phyloP scores from a whole-genome alignment of 2,113 vertebrate species.

The Tylochromis polylepis region DNA sequence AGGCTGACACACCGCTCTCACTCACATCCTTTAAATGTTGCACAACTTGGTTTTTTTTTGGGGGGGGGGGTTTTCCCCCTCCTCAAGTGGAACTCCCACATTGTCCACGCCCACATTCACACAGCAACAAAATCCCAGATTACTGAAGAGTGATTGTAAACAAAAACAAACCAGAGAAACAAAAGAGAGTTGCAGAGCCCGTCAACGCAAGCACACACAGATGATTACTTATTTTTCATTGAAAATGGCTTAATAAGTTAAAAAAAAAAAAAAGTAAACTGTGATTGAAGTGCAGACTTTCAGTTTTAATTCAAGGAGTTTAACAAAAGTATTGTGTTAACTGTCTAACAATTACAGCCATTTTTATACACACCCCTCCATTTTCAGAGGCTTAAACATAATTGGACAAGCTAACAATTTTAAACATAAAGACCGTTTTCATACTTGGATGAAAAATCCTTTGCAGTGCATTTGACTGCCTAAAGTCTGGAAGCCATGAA shows the following conservation, averaged over 20 bases:
- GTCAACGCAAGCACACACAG: not conserved
- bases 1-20: not conserved
- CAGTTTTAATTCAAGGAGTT: not conserved
- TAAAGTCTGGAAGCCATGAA: not conserved
- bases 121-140: not conserved
- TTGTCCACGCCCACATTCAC: not conserved
- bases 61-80: no score
- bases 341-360: not conserved
- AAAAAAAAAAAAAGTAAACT: not conserved
- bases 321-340: not conserved
- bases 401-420: not conserved
- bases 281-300: accelerated
- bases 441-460: not conserved
- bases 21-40: not conserved
- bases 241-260: not conserved
- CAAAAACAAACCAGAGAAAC: not conserved
- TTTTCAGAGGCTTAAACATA: not conserved
- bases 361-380: not conserved
- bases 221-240: not conserved
- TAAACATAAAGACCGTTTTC: not conserved
- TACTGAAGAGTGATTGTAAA: not conserved
- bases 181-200: not conserved
- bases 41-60: not conserved
- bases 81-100: not conserved
- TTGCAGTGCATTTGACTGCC: not conserved